phyloP scores from a whole-genome alignment of 2,888 invertebrate species.

The Xestobium rufovillosum region DNA sequence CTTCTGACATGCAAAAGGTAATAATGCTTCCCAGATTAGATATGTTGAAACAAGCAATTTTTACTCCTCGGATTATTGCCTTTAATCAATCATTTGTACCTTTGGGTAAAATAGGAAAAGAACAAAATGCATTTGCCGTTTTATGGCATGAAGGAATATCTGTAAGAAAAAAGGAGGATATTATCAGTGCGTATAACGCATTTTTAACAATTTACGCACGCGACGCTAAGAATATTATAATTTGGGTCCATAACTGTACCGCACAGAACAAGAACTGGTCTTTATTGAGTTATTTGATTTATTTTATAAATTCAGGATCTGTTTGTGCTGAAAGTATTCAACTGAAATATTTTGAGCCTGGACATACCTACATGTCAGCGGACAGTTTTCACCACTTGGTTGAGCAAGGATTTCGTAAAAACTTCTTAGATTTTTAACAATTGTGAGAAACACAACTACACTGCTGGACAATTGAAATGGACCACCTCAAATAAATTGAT shows the following conservation, averaged over 20 bases:
- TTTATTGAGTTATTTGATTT: constrained; percentile 4
- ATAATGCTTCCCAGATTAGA: constrained; percentile 8
- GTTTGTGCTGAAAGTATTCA: constrained; percentile 2
- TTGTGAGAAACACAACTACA: too few species aligned
- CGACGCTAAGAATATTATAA: constrained; percentile 4
- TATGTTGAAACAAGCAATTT: constrained; percentile 4
- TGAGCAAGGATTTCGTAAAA: too few species aligned
- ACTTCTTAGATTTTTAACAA: too few species aligned
- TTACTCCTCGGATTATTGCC: too few species aligned
- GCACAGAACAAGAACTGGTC: constrained; percentile 1
- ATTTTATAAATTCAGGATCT: constrained; percentile 4
- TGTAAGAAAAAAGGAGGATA: constrained; percentile 8
- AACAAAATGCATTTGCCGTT: constrained; percentile 1
- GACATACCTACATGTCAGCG: too few species aligned
- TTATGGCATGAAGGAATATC: constrained; percentile 8
- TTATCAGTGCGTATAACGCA: too few species aligned
- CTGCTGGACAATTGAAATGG: too few species aligned
- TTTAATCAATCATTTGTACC: constrained; percentile 5
- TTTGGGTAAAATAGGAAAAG: constrained; percentile 4
- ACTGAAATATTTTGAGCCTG: constrained; percentile 4
- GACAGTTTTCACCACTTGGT: too few species aligned
- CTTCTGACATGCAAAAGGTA: constrained; percentile 1
- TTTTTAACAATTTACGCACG: too few species aligned
- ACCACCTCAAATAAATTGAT: too few species aligned
- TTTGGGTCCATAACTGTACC: too few species aligned